phyloP scores from a whole-genome alignment of 2,797 vertebrate genomes.

The Thunnus albacares region DNA sequence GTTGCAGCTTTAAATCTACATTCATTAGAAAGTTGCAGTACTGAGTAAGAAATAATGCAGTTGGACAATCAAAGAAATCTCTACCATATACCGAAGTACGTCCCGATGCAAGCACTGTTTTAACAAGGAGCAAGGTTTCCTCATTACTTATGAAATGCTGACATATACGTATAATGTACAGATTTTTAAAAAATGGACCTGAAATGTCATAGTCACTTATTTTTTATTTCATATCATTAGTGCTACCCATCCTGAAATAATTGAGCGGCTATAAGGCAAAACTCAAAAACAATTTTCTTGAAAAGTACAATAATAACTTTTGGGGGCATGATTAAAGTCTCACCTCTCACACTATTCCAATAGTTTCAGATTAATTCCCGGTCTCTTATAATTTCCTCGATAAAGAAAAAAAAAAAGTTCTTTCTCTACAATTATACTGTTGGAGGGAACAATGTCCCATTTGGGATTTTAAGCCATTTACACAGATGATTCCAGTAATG shows the following conservation, averaged over 20 bases:
- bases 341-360: constrained; percentile 59
- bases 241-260: background rate
- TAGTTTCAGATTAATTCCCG: constrained; percentile 68
- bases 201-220: background rate
- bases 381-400: constrained; percentile 72
- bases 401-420: constrained; percentile 57
- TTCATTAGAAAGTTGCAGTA: too few species aligned
- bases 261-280: background rate
- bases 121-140: background rate
- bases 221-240: background rate
- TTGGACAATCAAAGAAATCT: background rate
- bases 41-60: background rate
- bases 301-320: constrained; percentile 15
- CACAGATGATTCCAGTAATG: constrained; percentile 87
- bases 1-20: too few species aligned
- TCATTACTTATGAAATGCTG: background rate
- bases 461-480: constrained; percentile 87
- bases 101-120: too few species aligned
- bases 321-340: constrained; percentile 47
- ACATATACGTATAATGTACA: background rate
- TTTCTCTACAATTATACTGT: constrained; percentile 77
- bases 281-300: constrained; percentile 2
- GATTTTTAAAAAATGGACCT: background rate
- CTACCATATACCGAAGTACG: too few species aligned
- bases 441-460: constrained; percentile 80